Base-by-base conservation (phyloP, 1,140 invertebrate species). In the Drosophila sproati region DNA sequence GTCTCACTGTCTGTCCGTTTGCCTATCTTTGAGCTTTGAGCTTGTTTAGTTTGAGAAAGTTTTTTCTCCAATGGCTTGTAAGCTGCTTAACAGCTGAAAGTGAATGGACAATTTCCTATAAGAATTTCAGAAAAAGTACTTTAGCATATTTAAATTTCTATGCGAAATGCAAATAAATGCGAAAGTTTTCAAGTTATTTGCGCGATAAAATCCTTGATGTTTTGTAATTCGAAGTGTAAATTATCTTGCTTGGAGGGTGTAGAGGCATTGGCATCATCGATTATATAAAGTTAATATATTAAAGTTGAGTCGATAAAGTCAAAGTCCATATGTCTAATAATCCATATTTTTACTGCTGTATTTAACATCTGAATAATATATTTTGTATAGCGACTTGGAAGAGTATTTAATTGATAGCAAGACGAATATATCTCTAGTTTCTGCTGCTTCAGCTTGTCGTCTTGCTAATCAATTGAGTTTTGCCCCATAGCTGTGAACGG, bases 401-500 rank as follows among this genome's bases (percentile, higher is more conserved):
- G 39, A 43, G 39, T 43, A 43, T 43, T 43, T 43, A 43, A 43
- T 43, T 43, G 10, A 10, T 10, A 41, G 47, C 28, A 20, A 20
- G 20, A 20, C 20, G 20, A 20, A 20, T 20, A 20, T 7, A 3
- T 3, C 28, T 3, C 31, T 12, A 8, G 1, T 34, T 10, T 2
- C 2, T 35, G n/a, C 32, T 50, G 4, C n/a, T 52, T 34, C 29
- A 5, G 20, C 32, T n/a, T 34, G 37, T 7, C 50, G 7, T 8
- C 50, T 28, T 34, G 34, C 69, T 73, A 73, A 73, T 73, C 63
- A 73, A 68, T 64, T 32, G 10, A 52, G 47, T 35, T 37, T 52
- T 56, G 64, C 32, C 47, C 50, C 32, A 28, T 54, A 72, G 67
- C 41, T 73, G 79, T 86, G 82, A 43, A 43, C 39, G 39, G 39